Base-by-base conservation (phyloP, 2,888 invertebrate genomes). In the Seira musarum region DNA sequence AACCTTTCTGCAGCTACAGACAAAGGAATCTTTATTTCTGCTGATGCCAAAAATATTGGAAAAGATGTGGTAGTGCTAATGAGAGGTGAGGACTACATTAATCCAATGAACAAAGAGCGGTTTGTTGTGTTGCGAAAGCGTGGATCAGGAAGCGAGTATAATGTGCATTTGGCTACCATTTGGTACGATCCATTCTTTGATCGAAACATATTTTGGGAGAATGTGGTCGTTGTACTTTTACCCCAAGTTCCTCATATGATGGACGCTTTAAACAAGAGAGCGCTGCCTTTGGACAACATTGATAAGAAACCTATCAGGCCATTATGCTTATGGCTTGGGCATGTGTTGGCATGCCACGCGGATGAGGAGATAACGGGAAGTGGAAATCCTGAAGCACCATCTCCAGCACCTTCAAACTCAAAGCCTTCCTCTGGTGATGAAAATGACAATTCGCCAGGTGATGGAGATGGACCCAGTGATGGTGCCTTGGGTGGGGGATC, bases 21-120 rank as follows among this genome's bases (percentile, higher is more conserved):
- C 21, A 22, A 25, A 46, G 0, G 25, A 24, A 19, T 78, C 15
- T 78, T 78, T 21, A 25, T 21, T 0, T 15, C 57, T 2, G 19
- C 13, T 15, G 72, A 67, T 8, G 60, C 19, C 1, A 19, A 67
- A 24, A 40, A 71, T 21, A 25, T 63, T n/a, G 78, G 70, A 25
- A 21, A 72, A 22, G 22, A 49, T 49, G 67, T 78, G 17, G 17
- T 78, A 0, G 61, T 72, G 13, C 30, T 78, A 3, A 19, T 67
- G 10, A 57, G 78, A 1, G 78, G 78, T 2, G 66, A 71, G 2
- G 78, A 78, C 53, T 78, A 72, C 22, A 24, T 78, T 10, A 65
- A 71, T 17, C 78, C 71, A 10, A 15, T 67, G 30, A 72, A 72
- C 72, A 78, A 72, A 67, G 21, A 72, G 1, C 66, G 72, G 3